Evolutionary conservation across 2,888 invertebrate genomes (phyloP), one percentile per base, ranked within the genome.

Genomic region (Nectonema munidae): DNA sequence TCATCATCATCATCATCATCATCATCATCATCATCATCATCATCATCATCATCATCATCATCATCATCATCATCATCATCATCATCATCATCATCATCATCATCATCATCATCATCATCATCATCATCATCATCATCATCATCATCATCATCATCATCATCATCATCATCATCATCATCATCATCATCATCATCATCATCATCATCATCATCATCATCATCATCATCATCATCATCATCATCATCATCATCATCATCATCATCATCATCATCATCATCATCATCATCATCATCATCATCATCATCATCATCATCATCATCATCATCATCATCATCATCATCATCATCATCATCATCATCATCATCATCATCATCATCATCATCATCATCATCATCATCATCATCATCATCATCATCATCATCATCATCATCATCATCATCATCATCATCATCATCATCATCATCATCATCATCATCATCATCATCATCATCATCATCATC

Each of bases 121-220:
- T n/a, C n/a, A n/a, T n/a, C n/a, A n/a, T n/a, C n/a, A n/a, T n/a
- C n/a, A n/a, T n/a, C n/a, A n/a, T n/a, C n/a, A n/a, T n/a, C n/a
- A n/a, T n/a, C n/a, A n/a, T n/a, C n/a, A n/a, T n/a, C n/a, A n/a
- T n/a, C n/a, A n/a, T n/a, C n/a, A n/a, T n/a, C n/a, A n/a, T n/a
- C n/a, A n/a, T n/a, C n/a, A n/a, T n/a, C n/a, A n/a, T n/a, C n/a
- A n/a, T n/a, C n/a, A n/a, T n/a, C n/a, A n/a, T n/a, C n/a, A n/a
- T n/a, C n/a, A n/a, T n/a, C n/a, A n/a, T n/a, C n/a, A n/a, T n/a
- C n/a, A n/a, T n/a, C n/a, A n/a, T n/a, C n/a, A n/a, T n/a, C n/a
- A n/a, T n/a, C n/a, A n/a, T n/a, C n/a, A n/a, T 25, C 25, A 25
- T 25, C 25, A 25, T 25, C 25, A 25, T 25, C 25, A 25, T 25